Evolutionary conservation across 2,113 vertebrate species (phyloP), one percentile per base, ranked within the genome.

Genomic region (Notothenia rossii): DNA sequence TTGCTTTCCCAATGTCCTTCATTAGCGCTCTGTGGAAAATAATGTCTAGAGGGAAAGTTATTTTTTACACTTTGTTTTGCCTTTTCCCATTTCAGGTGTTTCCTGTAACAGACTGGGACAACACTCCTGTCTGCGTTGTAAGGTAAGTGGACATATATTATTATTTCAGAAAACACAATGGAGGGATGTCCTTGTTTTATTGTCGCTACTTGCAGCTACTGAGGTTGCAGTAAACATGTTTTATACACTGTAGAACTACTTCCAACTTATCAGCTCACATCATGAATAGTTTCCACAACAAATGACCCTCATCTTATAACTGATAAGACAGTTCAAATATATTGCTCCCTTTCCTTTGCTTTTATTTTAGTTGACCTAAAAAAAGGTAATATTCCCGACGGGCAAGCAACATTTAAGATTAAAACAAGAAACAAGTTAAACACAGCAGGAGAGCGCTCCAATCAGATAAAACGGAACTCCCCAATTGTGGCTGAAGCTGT

Each of bases 61-160:
- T 53, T 9, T 5, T 53, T 68, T 68, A 68, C 29, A 53, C 18
- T 67, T 51, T 49, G 1, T 51, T 40, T 25, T 9, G 3, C 11
- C 13, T 13, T 46, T 62, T 71, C 56, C 10, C 12, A 25, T 81
- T 70, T 60, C 82, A 99, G 98, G 98, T 91, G 95, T 98, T 75
- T 99, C 98, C 58, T 99, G 98, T 83, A 99, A 99, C 86, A 96
- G 98, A 65, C 95, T 99, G 11, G 98, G 98, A 7, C 98, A 99
- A 74, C 97, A 99, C 82, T 99, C 98, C 0, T 99, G 98, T 89
- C 96, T 99, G 43, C 97, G 98, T 4, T 99, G 98, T 88, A 99
- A 99, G 98, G 98, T 99, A 92, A 94, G 88, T 12, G 36, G 1
- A 36, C 15, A 3, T 61, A 12, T 63, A 5, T 71, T 10, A 10